Base-by-base conservation (phyloP, 2,888 invertebrate genomes). In the Neoscelio sp. region DNA sequence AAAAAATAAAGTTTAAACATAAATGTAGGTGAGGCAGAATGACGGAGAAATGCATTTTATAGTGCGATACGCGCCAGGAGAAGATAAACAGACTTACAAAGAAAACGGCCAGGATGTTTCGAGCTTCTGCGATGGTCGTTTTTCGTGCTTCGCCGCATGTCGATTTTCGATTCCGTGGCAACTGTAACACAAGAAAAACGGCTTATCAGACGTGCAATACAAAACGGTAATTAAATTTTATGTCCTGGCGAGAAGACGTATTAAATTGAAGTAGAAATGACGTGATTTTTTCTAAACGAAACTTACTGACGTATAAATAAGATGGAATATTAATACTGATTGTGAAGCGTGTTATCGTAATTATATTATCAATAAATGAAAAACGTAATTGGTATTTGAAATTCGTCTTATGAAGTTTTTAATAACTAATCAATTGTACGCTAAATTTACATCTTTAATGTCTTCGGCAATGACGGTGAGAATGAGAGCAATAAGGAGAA, bases 51-150 rank as follows among this genome's bases (percentile, higher is more conserved):
- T 17, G 42, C 20, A 10, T 44, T 56, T 58, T 58, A 46, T 56
- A 15, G 35, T 0, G 6, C 13, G 17, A 12, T 23, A 28, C 18
- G 1, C 3, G 33, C 20, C 1, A 12, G 15, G 18, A 58, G 38
- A 77, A 12, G 70, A 30, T 42, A 64, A 70, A 75, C 58, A 46
- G 70, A 89, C 90, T 90, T 87, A 90, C 90, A 90, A 85, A 77
- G 88, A 90, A 85, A 89, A 90, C 77, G 90, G 90, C 90, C 90
- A 90, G 86, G 90, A 90, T 83, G 89, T 84, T 86, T 90, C 90
- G 84, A 90, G 89, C 87, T 90, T 89, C 87, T 90, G 89, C 82
- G 88, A 89, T 83, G 89, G 85, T 76, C 87, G 87, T 85, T 89
- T 89, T 85, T 89, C 90, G 85, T 89, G 88, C 85, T 90, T 90